Conservation (phyloP, 2,113 vertebrate species). For the Plectropomus leopardus region DNA sequence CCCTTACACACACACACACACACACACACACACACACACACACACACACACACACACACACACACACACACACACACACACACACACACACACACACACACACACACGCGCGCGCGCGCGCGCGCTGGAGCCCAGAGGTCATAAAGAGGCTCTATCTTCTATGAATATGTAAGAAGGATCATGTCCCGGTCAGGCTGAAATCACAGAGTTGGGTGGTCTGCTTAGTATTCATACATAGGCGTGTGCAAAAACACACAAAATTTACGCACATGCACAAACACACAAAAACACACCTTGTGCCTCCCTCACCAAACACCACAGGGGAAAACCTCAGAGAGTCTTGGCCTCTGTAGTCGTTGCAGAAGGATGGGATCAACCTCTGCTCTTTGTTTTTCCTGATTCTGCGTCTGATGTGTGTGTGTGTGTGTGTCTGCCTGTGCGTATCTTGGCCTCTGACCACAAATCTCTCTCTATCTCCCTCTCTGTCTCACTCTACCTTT, state of each 20-base stretch:
- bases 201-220: constrained; percentile 68
- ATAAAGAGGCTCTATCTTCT: constrained; percentile 49
- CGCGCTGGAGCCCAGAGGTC: constrained; percentile 31
- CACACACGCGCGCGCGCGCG: constrained; percentile 11
- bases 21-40: constrained; percentile 21
- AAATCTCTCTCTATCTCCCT: constrained; percentile 72
- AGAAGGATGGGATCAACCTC: constrained; percentile 70
- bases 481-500: constrained; percentile 48
- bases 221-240: constrained; percentile 45
- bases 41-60: constrained; percentile 8
- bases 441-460: constrained; percentile 54
- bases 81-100: constrained; percentile 23
- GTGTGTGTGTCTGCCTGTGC: constrained; percentile 15
- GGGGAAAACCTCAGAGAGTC: constrained; percentile 52
- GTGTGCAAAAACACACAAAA: constrained; percentile 36
- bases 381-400: constrained; percentile 63
- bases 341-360: constrained; percentile 31
- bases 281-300: not conserved
- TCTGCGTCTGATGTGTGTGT: constrained; percentile 45
- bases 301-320: constrained; percentile 14
- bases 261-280: constrained; percentile 26
- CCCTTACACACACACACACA: not conserved
- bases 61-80: constrained; percentile 8
- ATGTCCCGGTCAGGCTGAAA: constrained; percentile 58
- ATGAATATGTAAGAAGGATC: constrained; percentile 52